A percentile compares a stretch with the other conserved stretches of the same genome.
phyloP scores from a whole-genome alignment of 2,797 vertebrate genomes.

The Sebastes reedi region DNA sequence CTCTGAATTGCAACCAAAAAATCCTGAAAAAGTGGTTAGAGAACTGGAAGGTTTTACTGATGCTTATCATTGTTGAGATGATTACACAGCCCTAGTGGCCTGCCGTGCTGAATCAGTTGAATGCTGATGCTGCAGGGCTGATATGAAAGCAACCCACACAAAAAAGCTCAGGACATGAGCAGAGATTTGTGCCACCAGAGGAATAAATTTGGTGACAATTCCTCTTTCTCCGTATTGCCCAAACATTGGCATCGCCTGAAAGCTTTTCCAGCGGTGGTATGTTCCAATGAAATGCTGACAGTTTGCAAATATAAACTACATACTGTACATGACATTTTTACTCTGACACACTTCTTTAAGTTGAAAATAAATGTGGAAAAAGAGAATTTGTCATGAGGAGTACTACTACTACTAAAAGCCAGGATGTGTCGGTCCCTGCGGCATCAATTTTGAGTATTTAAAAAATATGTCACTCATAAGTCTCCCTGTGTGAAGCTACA shows the following conservation, averaged over 20 bases:
- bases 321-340: background rate
- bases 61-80: slow-evolving; percentile 7
- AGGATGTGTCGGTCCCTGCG: background rate
- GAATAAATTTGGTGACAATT: slow-evolving; percentile 30
- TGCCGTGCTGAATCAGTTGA: background rate
- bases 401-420: background rate
- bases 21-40: background rate
- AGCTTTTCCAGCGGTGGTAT: background rate
- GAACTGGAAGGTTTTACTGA: slow-evolving; percentile 4
- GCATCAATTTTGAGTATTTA: background rate
- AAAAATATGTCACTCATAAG: background rate
- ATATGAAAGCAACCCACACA: slow-evolving; percentile 26
- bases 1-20: background rate
- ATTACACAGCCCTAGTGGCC: slow-evolving; percentile 9
- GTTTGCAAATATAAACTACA: background rate
- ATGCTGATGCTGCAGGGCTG: slow-evolving; percentile 11
- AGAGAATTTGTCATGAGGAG: background rate
- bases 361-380: background rate
- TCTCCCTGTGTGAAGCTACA: background rate
- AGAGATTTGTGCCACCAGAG: slow-evolving; percentile 20
- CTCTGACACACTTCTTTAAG: background rate
- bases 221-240: slow-evolving; percentile 17
- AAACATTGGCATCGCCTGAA: slow-evolving; percentile 11
- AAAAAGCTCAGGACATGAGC: background rate
- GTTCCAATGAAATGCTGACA: background rate